phyloP scores from a whole-genome alignment of 2,797 vertebrate species.

The Chromobotia macracanthus region DNA sequence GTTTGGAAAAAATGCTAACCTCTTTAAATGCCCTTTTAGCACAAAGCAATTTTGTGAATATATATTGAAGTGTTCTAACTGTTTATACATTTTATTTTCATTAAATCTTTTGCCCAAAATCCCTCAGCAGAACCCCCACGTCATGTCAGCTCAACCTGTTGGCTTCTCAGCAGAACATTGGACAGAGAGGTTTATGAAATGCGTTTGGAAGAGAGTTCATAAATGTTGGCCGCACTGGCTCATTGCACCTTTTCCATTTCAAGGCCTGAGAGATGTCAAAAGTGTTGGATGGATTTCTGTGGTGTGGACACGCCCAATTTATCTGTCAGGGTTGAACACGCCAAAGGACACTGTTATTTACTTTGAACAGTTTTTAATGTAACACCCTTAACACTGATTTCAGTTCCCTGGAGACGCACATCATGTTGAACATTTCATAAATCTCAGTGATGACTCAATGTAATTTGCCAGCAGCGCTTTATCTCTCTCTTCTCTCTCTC shows the following conservation, averaged over 20 bases:
- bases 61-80: slow-evolving; percentile 1
- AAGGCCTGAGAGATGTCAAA: slow-evolving; percentile 38
- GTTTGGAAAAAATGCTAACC: slow-evolving; percentile 71
- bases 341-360: slow-evolving; percentile 58
- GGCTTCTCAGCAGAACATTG: slow-evolving; percentile 26
- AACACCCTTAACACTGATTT: slow-evolving; percentile 54
- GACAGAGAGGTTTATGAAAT: slow-evolving; percentile 38
- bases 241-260: slow-evolving; percentile 55
- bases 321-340: slow-evolving; percentile 51
- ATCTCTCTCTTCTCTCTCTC: slow-evolving; percentile 66
- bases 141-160: background rate
- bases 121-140: slow-evolving; percentile 15
- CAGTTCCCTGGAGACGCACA: slow-evolving; percentile 43
- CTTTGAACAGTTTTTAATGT: slow-evolving; percentile 57
- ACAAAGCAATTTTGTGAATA: slow-evolving; percentile 5
- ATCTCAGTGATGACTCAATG: slow-evolving; percentile 54
- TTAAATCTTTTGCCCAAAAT: slow-evolving; percentile 35
- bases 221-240: slow-evolving; percentile 49
- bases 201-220: slow-evolving; percentile 34
- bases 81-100: slow-evolving; percentile 12
- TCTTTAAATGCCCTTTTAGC: slow-evolving; percentile 50
- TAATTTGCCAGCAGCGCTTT: slow-evolving; percentile 54
- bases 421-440: slow-evolving; percentile 54
- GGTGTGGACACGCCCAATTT: slow-evolving; percentile 54
- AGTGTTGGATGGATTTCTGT: slow-evolving; percentile 50